phyloP scores from a whole-genome alignment of 2,797 vertebrate genomes.

The Poecilia picta region DNA sequence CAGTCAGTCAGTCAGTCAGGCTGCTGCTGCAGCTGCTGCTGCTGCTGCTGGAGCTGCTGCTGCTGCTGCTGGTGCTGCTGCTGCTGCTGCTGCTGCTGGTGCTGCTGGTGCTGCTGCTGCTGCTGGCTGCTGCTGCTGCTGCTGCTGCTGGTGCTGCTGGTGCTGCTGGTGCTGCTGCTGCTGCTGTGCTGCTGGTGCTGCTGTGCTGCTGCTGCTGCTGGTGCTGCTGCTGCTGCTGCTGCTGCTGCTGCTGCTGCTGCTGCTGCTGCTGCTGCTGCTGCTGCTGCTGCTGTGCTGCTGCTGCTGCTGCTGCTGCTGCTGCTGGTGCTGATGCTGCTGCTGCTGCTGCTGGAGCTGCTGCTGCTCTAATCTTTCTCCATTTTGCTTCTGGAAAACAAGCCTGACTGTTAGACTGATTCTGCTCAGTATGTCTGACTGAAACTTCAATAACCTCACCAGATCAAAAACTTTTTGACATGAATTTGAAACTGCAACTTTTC shows the following conservation, averaged over 20 bases:
- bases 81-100: slow-evolving; percentile 28
- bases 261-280: too few species aligned
- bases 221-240: not conserved
- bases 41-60: too few species aligned
- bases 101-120: too few species aligned
- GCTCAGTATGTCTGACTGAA: not conserved
- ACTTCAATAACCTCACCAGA: not conserved
- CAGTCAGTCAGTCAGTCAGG: too few species aligned
- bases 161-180: too few species aligned
- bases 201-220: too few species aligned
- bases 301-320: slow-evolving; percentile 16
- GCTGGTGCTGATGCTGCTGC: too few species aligned
- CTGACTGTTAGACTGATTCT: slow-evolving; percentile 12
- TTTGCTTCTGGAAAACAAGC: slow-evolving; percentile 42
- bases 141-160: slow-evolving; percentile 15
- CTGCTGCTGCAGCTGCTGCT: slow-evolving; percentile 17
- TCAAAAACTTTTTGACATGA: not conserved
- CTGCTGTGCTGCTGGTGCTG: too few species aligned
- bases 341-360: not conserved
- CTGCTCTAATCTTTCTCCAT: slow-evolving; percentile 68
- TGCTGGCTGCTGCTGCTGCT: too few species aligned
- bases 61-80: too few species aligned
- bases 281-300: too few species aligned
- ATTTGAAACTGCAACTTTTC: not conserved
- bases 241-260: slow-evolving; percentile 12